Base-by-base conservation (phyloP, 2,888 invertebrate species). In the Agonopterix heracliana region DNA sequence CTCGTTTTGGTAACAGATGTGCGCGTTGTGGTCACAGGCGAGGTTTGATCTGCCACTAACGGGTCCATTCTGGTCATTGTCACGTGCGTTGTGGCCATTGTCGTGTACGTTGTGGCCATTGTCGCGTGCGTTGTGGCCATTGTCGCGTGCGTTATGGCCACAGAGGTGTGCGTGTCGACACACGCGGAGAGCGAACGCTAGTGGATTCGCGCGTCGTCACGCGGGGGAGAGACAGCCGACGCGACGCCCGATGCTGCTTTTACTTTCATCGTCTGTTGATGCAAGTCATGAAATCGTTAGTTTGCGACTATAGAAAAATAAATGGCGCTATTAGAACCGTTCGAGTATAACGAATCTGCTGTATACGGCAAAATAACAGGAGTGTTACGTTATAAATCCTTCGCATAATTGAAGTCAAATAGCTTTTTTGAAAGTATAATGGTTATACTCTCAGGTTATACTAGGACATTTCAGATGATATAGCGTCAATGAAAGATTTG, bases 141-240 rank as follows among this genome's bases (percentile, higher is more conserved):
- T 13, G 45, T 46, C 46, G 43, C 13, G 43, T 42, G 13, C 5
- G 26, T 26, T 26, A 7, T 26, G 26, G 26, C 26, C 26, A 26
- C 26, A 26, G 26, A 26, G 26, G 26, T 7, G 26, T 26, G 26
- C 26, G 26, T 26, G 26, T 54, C 54, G 50, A 51, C 40, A 42
- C 51, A 54, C 41, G 44, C 50, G 41, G 41, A 49, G 51, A 49
- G 45, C 52, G 47, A 2, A 49, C 52, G 67, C 68, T 80, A 87
- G 60, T 81, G 84, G 9, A 77, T 74, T 51, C 85, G 77, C 59
- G 80, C 70, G 61, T 74, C 83, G 72, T 92, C 91, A 91, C 83
- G 90, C 90, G 78, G 91, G 90, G 77, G 91, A 91, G 59, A 92
- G 83, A 80, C 92, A 92, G 68, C 92, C 92, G 90, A 91, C 88